Conservation (phyloP, 2,888 invertebrate genomes). For the Zaprionus lineosus region DNA sequence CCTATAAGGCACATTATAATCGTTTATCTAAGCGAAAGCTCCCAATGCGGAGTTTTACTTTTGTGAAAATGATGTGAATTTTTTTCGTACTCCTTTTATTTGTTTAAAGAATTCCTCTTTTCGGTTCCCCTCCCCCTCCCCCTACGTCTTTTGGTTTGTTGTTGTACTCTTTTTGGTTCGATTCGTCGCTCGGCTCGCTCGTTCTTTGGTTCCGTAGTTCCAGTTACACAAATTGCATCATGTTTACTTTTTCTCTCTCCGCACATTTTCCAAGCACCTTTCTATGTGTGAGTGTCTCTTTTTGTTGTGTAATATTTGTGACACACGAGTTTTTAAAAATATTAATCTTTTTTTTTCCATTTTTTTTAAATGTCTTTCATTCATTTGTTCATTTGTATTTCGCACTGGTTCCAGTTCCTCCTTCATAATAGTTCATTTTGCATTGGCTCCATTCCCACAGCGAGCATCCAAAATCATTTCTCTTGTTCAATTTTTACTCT, state of each 20-base stretch:
- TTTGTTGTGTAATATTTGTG: conserved; percentile 21
- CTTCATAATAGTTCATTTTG: conserved; percentile 31
- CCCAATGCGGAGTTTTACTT: no score
- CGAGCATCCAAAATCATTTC: conserved; percentile 45
- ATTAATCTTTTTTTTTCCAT: conserved; percentile 2
- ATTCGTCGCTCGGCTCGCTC: no score
- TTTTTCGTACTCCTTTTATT: conserved; percentile 27
- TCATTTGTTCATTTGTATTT: conserved; percentile 1
- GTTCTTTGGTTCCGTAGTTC: conserved; percentile 41
- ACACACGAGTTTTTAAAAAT: conserved; percentile 17
- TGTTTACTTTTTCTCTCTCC: conserved; percentile 23
- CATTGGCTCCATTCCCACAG: conserved; percentile 45
- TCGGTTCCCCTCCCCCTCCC: no score
- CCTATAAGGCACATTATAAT: no score
- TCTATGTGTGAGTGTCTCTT: conserved; percentile 32
- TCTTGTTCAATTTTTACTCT: conserved; percentile 9
- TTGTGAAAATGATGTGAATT: conserved; percentile 65
- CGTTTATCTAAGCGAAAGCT: no score
- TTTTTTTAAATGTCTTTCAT: not conserved
- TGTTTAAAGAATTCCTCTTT: no score
- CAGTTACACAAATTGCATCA: conserved; percentile 36
- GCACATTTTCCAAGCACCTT: conserved; percentile 43
- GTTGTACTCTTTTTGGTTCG: conserved; percentile 17
- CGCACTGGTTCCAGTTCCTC: conserved; percentile 23
- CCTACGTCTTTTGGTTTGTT: conserved; percentile 6